Base-by-base conservation (phyloP, 2,888 invertebrate species). In the Tinea pellionella region DNA sequence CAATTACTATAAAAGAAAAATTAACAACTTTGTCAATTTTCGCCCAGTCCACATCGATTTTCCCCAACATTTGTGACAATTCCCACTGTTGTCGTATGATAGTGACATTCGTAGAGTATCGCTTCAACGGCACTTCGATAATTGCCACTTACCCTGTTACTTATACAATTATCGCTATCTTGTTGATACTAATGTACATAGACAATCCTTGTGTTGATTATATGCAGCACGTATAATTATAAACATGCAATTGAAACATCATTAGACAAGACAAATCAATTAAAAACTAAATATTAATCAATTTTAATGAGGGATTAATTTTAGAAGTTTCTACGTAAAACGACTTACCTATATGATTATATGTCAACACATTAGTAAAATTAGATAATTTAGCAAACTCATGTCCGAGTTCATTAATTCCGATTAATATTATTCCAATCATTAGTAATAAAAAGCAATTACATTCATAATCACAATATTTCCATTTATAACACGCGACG, bases 51-150 rank as follows among this genome's bases (percentile, higher is more conserved):
- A 71, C 75, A 79, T 77, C 77, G 78, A 81, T 81, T 82, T 80
- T 74, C 69, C n/a, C 66, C 60, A 69, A 72, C 83, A 85, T 73
- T 79, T 83, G 85, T 67, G 66, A 64, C 61, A 66, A 72, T 84
- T 86, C 83, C 77, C 85, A 85, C 72, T 24, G 51, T 15, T 8
- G 15, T 11, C 51, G n/a, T n/a, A n/a, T n/a, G n/a, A 51, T 6
- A 2, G 6, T 47, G 7, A 47, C 47, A 47, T 18, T n/a, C 43
- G 15, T 43, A 6, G 47, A 18, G 47, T 16, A 15, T 8, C 47
- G n/a, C 41, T 12, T 13, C 41, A 13, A 41, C 16, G 13, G 13
- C 47, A 47, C 47, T 47, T n/a, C 63, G 63, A 71, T 77, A 79
- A 80, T 78, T 77, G 71, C 68, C 67, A 68, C 68, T 69, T 63